Base-by-base conservation (phyloP, 2,113 vertebrate species). In the Acinonyx jubatus region DNA sequence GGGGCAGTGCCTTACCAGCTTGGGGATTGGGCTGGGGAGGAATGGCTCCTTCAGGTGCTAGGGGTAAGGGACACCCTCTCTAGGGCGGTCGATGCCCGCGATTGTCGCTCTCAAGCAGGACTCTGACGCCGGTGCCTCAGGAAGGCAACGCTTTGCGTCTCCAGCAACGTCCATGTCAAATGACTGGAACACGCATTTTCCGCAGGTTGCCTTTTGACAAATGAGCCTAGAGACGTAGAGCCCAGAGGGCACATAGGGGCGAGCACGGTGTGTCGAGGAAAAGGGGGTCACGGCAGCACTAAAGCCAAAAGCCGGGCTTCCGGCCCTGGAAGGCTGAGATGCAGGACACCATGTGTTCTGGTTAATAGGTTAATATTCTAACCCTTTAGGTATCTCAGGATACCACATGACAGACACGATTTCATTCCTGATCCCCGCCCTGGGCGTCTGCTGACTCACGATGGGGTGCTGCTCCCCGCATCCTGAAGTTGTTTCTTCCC, bases 71-170 rank as follows among this genome's bases (percentile, higher is more conserved):
- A 3, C 5, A 50, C 0, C 33, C 55, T 45, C 82, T 73, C 33
- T 31, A 4, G 23, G 38, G 4, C 0, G 2, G 8, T 18, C 0
- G 0, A 10, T 12, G 55, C 0, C 52, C 21, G 31, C 41, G 5
- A 19, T n/a, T 29, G 57, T 71, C 23, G 4, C 31, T 19, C 19
- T 61, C 36, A 7, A 4, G 1, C 10, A 18, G 21, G 63, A 31
- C 41, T 36, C 23, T 1, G 18, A 65, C 1, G 0, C 68, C n/a
- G 29, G 31, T 15, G 4, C 5, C 12, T 65, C 13, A 8, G 31
- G 21, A 57, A 63, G 82, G 16, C 3, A 1, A 57, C 1, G 0
- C 5, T 14, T 23, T 11, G 23, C 25, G 14, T 81, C 81, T 23
- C 29, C 5, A 38, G 12, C 27, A 29, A 79, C 0, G 1, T 36